Percentiles rank a stretch among this genome's conserved stretches.
Conservation (phyloP, 2,113 vertebrate genomes). For the Galbula dea region DNA sequence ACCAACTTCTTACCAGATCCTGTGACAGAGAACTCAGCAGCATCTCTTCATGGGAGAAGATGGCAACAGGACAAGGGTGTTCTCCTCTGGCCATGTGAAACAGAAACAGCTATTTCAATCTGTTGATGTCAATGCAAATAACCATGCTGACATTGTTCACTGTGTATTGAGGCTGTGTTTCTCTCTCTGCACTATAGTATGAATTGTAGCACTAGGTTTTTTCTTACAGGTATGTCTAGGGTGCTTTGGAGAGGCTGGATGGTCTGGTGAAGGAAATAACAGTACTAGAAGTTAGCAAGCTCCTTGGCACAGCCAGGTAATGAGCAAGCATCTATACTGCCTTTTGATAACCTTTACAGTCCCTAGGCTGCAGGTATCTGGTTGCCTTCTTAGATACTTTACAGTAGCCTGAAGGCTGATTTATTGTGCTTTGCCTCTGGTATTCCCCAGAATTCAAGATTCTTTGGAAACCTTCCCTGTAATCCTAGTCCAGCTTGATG, state of each 20-base stretch:
- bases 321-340: background rate
- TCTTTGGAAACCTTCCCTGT: background rate
- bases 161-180: background rate
- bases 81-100: background rate
- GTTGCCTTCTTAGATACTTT: background rate
- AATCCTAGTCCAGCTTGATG: background rate
- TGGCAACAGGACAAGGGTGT: background rate
- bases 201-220: background rate
- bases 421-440: background rate
- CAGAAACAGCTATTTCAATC: background rate
- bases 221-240: background rate
- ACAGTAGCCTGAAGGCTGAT: background rate
- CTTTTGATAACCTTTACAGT: background rate
- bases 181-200: background rate
- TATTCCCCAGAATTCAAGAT: background rate
- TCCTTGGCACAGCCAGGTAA: background rate
- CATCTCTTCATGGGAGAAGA: background rate
- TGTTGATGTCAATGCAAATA: background rate
- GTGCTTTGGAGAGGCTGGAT: background rate
- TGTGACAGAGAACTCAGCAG: background rate
- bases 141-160: background rate
- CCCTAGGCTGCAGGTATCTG: background rate
- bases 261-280: background rate
- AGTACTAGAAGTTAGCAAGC: background rate
- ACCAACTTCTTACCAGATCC: background rate